Conservation (phyloP, 2,113 vertebrate genomes). For the Chaenocephalus aceratus region DNA sequence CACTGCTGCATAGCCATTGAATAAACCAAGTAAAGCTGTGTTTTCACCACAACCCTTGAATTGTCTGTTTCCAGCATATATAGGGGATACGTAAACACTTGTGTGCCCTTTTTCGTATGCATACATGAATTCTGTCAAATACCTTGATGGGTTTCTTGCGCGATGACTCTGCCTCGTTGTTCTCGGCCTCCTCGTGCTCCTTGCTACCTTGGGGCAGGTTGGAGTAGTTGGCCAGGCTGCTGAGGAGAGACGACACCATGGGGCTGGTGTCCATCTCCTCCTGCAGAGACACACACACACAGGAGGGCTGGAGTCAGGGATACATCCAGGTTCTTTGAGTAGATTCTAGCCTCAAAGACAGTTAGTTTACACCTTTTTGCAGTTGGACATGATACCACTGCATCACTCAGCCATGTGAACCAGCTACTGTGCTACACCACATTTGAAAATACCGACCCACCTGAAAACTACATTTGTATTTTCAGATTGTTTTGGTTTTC, state of each 20-base stretch:
- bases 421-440: background rate
- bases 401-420: background rate
- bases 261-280: slow-evolving; percentile 99
- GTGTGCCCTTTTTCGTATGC: background rate
- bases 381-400: background rate
- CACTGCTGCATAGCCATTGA: background rate
- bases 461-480: background rate
- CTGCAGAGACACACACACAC: slow-evolving; percentile 72
- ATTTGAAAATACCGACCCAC: slow-evolving; percentile 6
- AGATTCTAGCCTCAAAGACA: background rate
- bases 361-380: background rate
- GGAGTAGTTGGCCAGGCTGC: slow-evolving; percentile 97
- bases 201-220: slow-evolving; percentile 96
- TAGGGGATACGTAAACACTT: background rate
- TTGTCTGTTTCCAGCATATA: background rate
- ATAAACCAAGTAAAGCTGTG: background rate
- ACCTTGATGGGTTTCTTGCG: slow-evolving; percentile 83
- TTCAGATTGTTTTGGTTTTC: slow-evolving; percentile 16
- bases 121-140: background rate
- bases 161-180: slow-evolving; percentile 89
- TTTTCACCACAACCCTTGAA: background rate
- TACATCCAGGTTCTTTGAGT: background rate
- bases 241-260: slow-evolving; percentile 97
- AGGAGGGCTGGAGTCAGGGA: slow-evolving; percentile 14
- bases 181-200: slow-evolving; percentile 97